Conservation (phyloP, 2,797 vertebrate species). For the Sebastes trivittatus region DNA sequence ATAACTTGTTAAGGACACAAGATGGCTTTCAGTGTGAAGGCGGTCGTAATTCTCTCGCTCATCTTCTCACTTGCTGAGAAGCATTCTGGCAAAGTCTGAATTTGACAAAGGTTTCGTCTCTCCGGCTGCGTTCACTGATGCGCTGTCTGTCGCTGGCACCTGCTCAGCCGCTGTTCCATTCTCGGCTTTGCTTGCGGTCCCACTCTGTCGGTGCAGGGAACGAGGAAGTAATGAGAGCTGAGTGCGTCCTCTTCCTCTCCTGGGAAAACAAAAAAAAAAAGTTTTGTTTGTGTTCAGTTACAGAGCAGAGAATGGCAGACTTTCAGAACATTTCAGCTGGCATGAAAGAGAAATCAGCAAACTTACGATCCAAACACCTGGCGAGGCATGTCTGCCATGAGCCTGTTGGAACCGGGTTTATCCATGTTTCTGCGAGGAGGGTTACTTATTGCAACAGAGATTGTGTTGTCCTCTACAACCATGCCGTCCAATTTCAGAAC, state of each 20-base stretch:
- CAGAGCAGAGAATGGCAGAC: rapidly evolving
- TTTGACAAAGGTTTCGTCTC: constrained; percentile 90
- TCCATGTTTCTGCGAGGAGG: constrained; percentile 88
- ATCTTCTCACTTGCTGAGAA: constrained; percentile 90
- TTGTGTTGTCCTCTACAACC: constrained; percentile 84
- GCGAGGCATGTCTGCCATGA: constrained; percentile 66
- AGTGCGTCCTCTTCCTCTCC: constrained; percentile 93
- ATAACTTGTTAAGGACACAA: constrained; percentile 82
- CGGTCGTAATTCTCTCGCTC: constrained; percentile 55
- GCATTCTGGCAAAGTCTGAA: constrained; percentile 96
- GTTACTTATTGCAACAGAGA: constrained; percentile 96
- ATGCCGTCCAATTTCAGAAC: constrained; percentile 93
- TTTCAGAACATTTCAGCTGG: not conserved
- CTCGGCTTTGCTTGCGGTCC: constrained; percentile 80
- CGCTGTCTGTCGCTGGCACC: constrained; percentile 35
- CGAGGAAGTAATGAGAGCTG: constrained; percentile 93
- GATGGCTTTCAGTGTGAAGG: constrained; percentile 85
- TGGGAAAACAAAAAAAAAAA: constrained; percentile 47
- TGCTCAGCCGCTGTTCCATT: constrained; percentile 85
- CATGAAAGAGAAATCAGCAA: not conserved
- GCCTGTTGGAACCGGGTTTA: constrained; percentile 68
- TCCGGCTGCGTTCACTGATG: constrained; percentile 49
- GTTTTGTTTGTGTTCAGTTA: not conserved
- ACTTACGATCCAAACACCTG: constrained; percentile 92
- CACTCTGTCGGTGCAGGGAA: constrained; percentile 86